Conservation (phyloP, 2,797 vertebrate species). For the Pipistrellus pygmaeus region DNA sequence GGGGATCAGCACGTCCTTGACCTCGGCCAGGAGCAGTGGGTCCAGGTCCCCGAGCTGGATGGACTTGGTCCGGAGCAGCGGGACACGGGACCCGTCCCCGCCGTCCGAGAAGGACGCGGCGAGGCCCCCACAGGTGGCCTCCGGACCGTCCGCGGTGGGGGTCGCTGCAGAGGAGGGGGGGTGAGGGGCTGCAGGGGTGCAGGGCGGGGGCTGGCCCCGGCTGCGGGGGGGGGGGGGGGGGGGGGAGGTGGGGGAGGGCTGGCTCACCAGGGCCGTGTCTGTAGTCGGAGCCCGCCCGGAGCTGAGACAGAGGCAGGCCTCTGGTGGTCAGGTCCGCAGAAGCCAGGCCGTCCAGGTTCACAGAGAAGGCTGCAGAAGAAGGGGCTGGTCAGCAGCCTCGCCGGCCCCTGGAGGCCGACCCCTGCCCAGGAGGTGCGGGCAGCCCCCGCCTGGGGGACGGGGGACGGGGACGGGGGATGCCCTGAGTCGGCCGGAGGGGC, state of each 20-base stretch:
- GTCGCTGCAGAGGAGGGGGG: conserved; percentile 69
- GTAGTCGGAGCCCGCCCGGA: conserved; percentile 72
- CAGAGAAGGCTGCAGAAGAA: background rate
- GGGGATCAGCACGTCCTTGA: conserved; percentile 97
- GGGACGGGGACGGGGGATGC: background rate
- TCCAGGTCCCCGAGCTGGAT: conserved; percentile 92
- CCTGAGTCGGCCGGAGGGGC: background rate
- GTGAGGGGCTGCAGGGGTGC: background rate
- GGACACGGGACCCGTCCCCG: conserved; percentile 86
- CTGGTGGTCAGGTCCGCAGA: background rate
- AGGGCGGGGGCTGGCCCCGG: background rate
- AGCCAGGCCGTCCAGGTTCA: background rate
- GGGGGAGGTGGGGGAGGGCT: background rate
- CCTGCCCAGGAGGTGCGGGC: background rate
- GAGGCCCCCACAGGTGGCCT: conserved; percentile 64
- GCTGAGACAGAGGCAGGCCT: background rate
- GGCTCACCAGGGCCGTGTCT: conserved; percentile 81
- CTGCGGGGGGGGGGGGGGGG: background rate
- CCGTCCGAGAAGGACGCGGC: conserved; percentile 83
- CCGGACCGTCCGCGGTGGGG: conserved; percentile 68
- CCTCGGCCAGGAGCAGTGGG: conserved; percentile 93
- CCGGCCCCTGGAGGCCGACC: background rate
- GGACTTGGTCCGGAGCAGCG: conserved; percentile 92
- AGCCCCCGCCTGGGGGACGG: background rate
- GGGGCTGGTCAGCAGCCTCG: background rate